Evolutionary conservation across 2,113 vertebrate genomes (phyloP).

Genomic region (Hippopotamus amphibius): DNA sequence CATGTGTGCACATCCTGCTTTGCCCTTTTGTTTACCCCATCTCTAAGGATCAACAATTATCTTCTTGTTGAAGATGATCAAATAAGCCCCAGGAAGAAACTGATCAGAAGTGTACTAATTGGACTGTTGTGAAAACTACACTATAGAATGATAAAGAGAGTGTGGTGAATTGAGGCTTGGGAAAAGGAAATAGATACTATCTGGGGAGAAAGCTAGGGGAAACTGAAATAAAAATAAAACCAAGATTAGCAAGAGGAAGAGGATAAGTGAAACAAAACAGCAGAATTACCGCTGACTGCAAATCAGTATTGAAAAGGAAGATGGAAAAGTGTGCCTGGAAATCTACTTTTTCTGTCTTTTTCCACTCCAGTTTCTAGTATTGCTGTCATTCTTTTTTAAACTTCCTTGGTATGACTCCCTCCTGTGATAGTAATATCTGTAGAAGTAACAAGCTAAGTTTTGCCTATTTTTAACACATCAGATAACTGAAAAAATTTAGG

Average conservation of each 20-base stretch:
- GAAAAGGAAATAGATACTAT: constrained; percentile 52
- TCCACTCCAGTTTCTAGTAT: background rate
- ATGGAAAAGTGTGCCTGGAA: background rate
- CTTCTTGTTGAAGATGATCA: constrained; percentile 44
- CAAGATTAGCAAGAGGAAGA: background rate
- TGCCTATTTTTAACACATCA: constrained; percentile 28
- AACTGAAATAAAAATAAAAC: constrained; percentile 60
- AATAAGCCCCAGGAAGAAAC: constrained; percentile 25
- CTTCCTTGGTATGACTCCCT: background rate
- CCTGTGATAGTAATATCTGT: constrained; percentile 22
- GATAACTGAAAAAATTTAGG: constrained; percentile 30
- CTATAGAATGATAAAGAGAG: background rate
- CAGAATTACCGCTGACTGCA: background rate
- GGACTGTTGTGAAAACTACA: constrained; percentile 22
- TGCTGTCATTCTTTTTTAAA: constrained; percentile 1
- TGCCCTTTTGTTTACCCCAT: background rate
- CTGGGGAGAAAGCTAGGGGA: constrained; percentile 10
- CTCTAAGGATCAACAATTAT: constrained; percentile 36
- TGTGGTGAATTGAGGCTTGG: constrained; percentile 16
- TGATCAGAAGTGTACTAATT: background rate
- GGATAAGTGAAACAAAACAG: background rate
- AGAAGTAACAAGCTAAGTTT: constrained; percentile 54
- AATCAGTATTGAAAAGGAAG: constrained; percentile 53
- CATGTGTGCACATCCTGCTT: background rate
- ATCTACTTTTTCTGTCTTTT: constrained; percentile 31